Percentiles rank a stretch among this genome's conserved stretches.
Conservation (phyloP, 2,888 invertebrate species). For the Campoplex nolae region DNA sequence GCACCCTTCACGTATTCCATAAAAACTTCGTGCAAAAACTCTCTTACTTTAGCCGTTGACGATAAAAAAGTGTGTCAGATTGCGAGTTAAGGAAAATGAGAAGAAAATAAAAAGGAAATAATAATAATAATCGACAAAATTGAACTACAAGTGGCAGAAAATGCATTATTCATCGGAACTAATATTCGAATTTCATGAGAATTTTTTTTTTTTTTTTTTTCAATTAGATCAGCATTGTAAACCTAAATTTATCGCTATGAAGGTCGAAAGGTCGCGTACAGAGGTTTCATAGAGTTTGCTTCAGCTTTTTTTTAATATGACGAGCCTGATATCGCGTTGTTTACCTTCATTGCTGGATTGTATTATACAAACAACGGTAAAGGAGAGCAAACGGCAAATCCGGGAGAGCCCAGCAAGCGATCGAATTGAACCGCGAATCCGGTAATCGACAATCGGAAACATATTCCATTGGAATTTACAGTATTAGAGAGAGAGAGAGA, state of each 20-base stretch:
- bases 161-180: not conserved
- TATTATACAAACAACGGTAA: conserved; percentile 21
- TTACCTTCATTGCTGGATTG: not conserved
- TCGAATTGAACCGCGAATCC: conserved; percentile 49
- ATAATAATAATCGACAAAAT: too few relatives aligned
- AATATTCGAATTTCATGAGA: not conserved
- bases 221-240: not conserved
- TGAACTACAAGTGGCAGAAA: not conserved
- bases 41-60: conserved; percentile 3
- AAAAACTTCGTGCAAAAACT: conserved; percentile 5
- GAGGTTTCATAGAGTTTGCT: not conserved
- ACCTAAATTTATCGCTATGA: not conserved
- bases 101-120: not conserved
- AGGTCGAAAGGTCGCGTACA: not conserved
- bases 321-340: not conserved
- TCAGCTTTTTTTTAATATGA: not conserved
- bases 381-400: conserved; percentile 10
- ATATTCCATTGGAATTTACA: conserved; percentile 47
- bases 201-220: not conserved
- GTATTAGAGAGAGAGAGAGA: conserved; percentile 22
- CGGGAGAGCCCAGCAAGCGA: conserved; percentile 8
- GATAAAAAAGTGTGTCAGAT: conserved; percentile 29
- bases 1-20: conserved; percentile 8
- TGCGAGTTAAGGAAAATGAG: not conserved
- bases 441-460: conserved; percentile 42